Percentiles rank a stretch among this genome's conserved stretches.
Evolutionary conservation across 1,140 invertebrate species (phyloP).

Genomic region (Drosophila mauritiana): DNA sequence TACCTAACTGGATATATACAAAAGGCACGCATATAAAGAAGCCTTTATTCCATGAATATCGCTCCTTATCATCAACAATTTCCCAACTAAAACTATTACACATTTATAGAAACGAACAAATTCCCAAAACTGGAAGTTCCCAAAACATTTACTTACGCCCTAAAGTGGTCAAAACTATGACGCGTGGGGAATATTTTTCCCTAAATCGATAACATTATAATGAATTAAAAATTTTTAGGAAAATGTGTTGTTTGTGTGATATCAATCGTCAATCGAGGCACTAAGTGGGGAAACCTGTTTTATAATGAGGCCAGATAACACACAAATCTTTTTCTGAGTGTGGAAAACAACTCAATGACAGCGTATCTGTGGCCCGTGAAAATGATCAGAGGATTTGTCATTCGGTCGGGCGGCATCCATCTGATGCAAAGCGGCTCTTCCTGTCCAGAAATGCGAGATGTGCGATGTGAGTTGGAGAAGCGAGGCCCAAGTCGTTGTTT

Average conservation of each 20-base stretch:
- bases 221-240: too few species aligned
- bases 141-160: background rate
- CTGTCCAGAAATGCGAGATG: slow-evolving; percentile 32
- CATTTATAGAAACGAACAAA: background rate
- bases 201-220: background rate
- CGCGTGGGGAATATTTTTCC: background rate
- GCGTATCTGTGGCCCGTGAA: slow-evolving; percentile 15
- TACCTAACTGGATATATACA: too few species aligned
- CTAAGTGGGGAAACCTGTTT: background rate
- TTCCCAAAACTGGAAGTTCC: background rate
- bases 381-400: slow-evolving; percentile 32
- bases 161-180: too few species aligned
- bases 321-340: too few species aligned
- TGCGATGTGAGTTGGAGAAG: slow-evolving; percentile 18
- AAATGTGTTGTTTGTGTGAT: too few species aligned
- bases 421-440: slow-evolving; percentile 35
- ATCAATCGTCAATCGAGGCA: too few species aligned
- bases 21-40: too few species aligned
- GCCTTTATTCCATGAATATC: background rate
- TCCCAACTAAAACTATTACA: background rate
- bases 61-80: background rate
- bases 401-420: slow-evolving; percentile 5
- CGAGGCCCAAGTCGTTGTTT: slow-evolving; percentile 24
- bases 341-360: background rate
- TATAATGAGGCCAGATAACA: too few species aligned